These are phyloP conservation scores for Schizaphis graminum DNA, from an alignment of 2,888 invertebrate genomes.

Conservation along the genomic window DNA sequence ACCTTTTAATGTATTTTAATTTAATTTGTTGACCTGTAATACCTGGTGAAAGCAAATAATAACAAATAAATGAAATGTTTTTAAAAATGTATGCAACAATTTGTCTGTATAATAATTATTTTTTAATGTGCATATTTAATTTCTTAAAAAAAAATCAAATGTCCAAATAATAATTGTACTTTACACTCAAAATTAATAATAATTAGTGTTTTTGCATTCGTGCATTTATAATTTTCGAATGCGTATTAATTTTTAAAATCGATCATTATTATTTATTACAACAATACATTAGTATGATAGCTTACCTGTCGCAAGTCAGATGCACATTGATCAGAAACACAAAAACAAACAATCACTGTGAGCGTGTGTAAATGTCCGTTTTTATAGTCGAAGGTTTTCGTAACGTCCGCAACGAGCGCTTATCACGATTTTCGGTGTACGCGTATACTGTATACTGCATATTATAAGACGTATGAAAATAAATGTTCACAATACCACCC, in stretches of 20 bases:
- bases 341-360: conserved; percentile 53
- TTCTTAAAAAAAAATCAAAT: not conserved
- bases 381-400: conserved; percentile 62
- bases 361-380: conserved; percentile 52
- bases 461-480: not conserved
- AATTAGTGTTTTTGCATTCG: not conserved
- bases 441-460: no score
- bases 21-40: not conserved
- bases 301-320: conserved; percentile 53
- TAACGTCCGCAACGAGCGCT: conserved; percentile 59
- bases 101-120: not conserved
- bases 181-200: not conserved
- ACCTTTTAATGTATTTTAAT: not conserved
- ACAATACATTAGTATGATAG: not conserved
- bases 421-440: conserved; percentile 42
- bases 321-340: conserved; percentile 61
- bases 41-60: not conserved
- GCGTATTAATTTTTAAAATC: not conserved
- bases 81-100: not conserved
- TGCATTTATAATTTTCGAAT: not conserved
- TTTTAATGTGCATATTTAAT: not conserved
- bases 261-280: not conserved
- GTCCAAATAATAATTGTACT: not conserved
- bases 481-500: conserved; percentile 27
- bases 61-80: not conserved